Evolutionary conservation across 2,797 vertebrate genomes (phyloP), one percentile per base, ranked within the genome.

Genomic region (Dendrocincla fuliginosa): DNA sequence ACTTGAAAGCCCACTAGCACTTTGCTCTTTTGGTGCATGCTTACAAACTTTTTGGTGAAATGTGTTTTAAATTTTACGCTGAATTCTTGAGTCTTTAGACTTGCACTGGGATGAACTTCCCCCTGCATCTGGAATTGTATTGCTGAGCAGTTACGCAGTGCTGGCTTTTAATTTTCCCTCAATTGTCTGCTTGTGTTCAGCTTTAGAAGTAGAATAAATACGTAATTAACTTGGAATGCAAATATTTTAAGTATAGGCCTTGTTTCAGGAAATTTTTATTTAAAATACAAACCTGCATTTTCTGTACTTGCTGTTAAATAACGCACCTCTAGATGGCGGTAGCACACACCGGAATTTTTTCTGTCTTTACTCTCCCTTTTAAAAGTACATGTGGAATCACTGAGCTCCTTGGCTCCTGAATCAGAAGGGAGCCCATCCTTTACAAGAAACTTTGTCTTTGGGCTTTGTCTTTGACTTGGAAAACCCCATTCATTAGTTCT

Each of bases 301-400:
- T 68, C 37, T 50, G 28, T 41, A 16, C 57, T 50, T 73, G 64
- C 52, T 77, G n/a, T 85, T 78, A 65, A 77, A 50, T 9, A 49
- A 63, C 2, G 4, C 1, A 37, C 49, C 95, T 85, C 49, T 63
- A 95, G 96, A 57, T 89, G 93, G 95, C 64, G 10, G 42, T 57
- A 77, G 47, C 46, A 84, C 69, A 90, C 70, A 30, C 20, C 0
- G 6, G 3, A 44, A 53, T 10, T 18, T 28, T 9, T 55, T 59
- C 77, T 18, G 19, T 46, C 25, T 17, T 56, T 17, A 9, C 32
- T 71, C 14, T 68, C 7, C 6, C 20, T 18, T 57, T 10, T 57
- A 10, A 23, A 89, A 60, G 17, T 11, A 16, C 18, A 0, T 13
- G 2, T 5, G 4, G 44, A 68, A 52, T 41, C 13, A 24, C 49